Evolutionary conservation across 2,797 vertebrate genomes (phyloP).

Genomic region (Tokudaia tokunoshimensis): DNA sequence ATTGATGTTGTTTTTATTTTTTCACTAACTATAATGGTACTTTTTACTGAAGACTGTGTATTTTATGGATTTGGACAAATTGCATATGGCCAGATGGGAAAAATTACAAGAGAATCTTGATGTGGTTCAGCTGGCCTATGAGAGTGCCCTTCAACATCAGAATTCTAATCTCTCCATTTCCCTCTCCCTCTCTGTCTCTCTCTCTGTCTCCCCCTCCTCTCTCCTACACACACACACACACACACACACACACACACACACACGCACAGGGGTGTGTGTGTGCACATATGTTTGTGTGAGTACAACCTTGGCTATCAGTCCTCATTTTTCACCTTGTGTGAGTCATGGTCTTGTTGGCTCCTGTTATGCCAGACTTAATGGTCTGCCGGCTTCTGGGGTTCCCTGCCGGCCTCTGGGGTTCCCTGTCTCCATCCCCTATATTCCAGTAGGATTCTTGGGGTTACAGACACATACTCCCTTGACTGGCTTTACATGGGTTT

Average conservation of each 20-base stretch:
- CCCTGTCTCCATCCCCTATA: not conserved
- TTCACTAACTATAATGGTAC: not conserved
- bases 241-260: too few relatives aligned
- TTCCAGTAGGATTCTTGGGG: not conserved
- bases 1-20: not conserved
- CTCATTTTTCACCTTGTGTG: not conserved
- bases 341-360: not conserved
- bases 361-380: not conserved
- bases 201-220: rapidly evolving
- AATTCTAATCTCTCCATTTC: not conserved
- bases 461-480: not conserved
- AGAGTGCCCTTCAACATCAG: not conserved
- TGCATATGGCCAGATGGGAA: not conserved
- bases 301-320: not conserved
- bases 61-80: slow-evolving; percentile 11
- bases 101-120: not conserved
- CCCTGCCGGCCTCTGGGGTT: not conserved
- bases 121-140: not conserved
- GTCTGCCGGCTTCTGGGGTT: not conserved
- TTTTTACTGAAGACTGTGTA: not conserved
- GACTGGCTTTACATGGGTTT: not conserved
- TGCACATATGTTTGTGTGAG: not conserved
- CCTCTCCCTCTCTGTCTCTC: too few relatives aligned
- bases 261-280: too few relatives aligned
- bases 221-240: too few relatives aligned